phyloP scores from a whole-genome alignment of 2,113 vertebrate species.

The Psettodes erumei region DNA sequence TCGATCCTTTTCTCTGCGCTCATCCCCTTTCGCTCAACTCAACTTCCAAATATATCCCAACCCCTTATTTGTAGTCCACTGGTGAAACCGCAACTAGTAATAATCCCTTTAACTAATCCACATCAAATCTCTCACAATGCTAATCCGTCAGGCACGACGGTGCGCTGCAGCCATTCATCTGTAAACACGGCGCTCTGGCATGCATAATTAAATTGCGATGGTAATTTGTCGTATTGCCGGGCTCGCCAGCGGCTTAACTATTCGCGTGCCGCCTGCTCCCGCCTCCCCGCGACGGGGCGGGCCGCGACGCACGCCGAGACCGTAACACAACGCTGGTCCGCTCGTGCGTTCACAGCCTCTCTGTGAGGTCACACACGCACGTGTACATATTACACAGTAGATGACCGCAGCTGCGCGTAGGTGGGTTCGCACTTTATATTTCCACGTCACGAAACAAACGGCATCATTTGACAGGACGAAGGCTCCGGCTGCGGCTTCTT shows the following conservation, averaged over 20 bases:
- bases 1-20: conserved; percentile 25
- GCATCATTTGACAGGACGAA: neutral
- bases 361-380: too few species aligned
- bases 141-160: conserved; percentile 71
- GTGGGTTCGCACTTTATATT: neutral
- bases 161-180: conserved; percentile 61
- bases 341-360: conserved; percentile 25
- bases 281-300: conserved; percentile 35
- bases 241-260: conserved; percentile 53
- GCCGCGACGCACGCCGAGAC: conserved; percentile 13
- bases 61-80: conserved; percentile 47
- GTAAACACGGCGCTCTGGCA: conserved; percentile 55
- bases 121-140: conserved; percentile 76
- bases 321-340: conserved; percentile 54
- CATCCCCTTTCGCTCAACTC: conserved; percentile 46
- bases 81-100: conserved; percentile 59
- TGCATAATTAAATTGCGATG: conserved; percentile 77
- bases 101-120: conserved; percentile 82
- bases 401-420: too few species aligned
- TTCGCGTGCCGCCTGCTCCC: conserved; percentile 53
- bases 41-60: conserved; percentile 55
- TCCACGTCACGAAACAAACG: conserved; percentile 22
- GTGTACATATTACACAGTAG: too few species aligned
- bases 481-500: neutral
- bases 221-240: conserved; percentile 64